phyloP scores from a whole-genome alignment of 1,140 invertebrate genomes.

The Limonius californicus region DNA sequence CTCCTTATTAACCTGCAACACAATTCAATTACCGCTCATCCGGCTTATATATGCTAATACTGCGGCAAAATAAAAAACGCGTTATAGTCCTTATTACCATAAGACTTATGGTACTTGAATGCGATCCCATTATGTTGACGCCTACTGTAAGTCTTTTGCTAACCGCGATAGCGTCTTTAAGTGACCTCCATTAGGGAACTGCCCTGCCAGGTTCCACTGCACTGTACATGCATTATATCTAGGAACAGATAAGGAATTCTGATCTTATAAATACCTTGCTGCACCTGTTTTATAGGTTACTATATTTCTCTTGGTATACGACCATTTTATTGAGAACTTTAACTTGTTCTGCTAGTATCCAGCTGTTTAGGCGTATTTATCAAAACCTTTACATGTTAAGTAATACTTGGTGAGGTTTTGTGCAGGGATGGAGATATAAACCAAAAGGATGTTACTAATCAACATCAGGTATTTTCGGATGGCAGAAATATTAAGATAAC shows the following conservation, averaged over 20 bases:
- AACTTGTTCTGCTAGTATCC: not conserved
- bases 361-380: not conserved
- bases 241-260: conserved; percentile 5
- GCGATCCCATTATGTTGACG: not conserved
- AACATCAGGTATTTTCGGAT: not conserved
- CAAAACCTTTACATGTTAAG: not conserved
- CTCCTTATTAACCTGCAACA: not conserved
- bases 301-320: conserved; percentile 2
- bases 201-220: not conserved
- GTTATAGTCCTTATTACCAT: too few relatives aligned
- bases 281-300: conserved; percentile 13
- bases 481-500: too few relatives aligned
- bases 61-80: not conserved
- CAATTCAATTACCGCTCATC: not conserved
- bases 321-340: not conserved
- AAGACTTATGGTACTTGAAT: not conserved
- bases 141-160: not conserved
- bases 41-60: not conserved
- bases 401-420: not conserved
- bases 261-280: not conserved
- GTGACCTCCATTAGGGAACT: conserved; percentile 7
- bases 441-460: too few relatives aligned
- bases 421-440: not conserved
- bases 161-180: too few relatives aligned
- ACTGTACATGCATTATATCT: conserved; percentile 3